Percentiles rank a stretch among this genome's conserved stretches.
These are phyloP conservation scores for Corythornis cristatus DNA, from an alignment of 2,113 vertebrate genomes.

Conservation along the genomic window DNA sequence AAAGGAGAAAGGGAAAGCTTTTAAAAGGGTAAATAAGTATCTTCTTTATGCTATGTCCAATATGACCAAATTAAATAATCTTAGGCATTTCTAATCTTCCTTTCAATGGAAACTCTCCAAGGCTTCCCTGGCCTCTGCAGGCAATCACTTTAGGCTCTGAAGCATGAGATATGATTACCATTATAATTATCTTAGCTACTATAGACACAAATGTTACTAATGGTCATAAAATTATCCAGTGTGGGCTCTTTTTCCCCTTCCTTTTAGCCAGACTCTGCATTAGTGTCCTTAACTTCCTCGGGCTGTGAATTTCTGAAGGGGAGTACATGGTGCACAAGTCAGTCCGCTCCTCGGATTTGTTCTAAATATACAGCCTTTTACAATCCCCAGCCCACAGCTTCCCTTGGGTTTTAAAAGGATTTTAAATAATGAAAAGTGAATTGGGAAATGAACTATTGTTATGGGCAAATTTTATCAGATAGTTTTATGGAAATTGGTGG, in stretches of 20 bases:
- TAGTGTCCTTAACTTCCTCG: neutral
- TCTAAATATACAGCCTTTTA: constrained; percentile 45
- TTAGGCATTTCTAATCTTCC: constrained; percentile 31
- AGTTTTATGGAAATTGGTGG: constrained; percentile 56
- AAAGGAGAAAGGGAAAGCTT: neutral
- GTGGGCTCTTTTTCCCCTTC: neutral
- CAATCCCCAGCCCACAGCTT: constrained; percentile 18
- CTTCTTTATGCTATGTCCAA: neutral
- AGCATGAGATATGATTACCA: constrained; percentile 61
- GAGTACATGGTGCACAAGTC: neutral
- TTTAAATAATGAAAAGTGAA: constrained; percentile 44
- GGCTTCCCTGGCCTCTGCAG: constrained; percentile 40
- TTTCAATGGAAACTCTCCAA: constrained; percentile 43
- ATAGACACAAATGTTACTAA: constrained; percentile 52
- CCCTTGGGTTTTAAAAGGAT: constrained; percentile 40
- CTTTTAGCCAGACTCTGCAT: neutral
- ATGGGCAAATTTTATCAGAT: constrained; percentile 60
- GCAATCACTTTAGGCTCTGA: constrained; percentile 55
- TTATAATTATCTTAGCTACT: constrained; percentile 52
- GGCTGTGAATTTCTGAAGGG: neutral
- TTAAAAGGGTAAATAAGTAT: neutral
- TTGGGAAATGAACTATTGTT: constrained; percentile 67
- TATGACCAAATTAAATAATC: constrained; percentile 37
- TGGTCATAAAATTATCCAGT: constrained; percentile 45
- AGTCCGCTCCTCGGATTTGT: neutral